phyloP scores from a whole-genome alignment of 2,888 invertebrate genomes.

The Molanna angustata region DNA sequence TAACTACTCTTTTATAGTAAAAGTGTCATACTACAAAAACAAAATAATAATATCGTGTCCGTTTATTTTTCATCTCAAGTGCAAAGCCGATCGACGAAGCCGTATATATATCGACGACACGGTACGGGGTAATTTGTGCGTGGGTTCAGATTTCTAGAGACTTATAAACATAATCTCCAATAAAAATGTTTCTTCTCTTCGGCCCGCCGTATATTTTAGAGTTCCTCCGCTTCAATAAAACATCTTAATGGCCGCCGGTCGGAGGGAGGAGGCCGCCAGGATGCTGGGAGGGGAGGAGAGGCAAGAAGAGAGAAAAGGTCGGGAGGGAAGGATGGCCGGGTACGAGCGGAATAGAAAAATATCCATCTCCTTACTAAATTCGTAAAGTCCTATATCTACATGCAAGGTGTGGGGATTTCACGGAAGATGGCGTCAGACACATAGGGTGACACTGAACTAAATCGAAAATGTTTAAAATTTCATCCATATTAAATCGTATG shows the following conservation, averaged over 20 bases:
- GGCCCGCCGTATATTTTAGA: not conserved
- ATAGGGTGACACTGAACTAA: not conserved
- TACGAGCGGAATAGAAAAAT: slow-evolving; percentile 15
- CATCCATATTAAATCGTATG: no score
- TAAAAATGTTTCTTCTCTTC: slow-evolving; percentile 17
- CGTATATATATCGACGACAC: no score
- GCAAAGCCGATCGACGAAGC: no score
- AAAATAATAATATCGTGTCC: no score
- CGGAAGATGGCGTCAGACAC: not conserved
- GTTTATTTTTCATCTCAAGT: no score
- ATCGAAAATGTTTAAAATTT: no score
- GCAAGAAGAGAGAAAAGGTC: no score
- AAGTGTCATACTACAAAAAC: no score
- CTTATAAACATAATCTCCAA: slow-evolving; percentile 5
- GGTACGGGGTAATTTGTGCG: no score
- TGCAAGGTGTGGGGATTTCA: not conserved
- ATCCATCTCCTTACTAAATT: slow-evolving; percentile 22
- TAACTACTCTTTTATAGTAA: no score
- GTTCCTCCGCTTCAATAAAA: slow-evolving; percentile 19
- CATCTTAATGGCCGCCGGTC: slow-evolving; percentile 14
- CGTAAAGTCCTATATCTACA: slow-evolving; percentile 26
- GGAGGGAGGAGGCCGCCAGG: not conserved
- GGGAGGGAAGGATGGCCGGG: no score
- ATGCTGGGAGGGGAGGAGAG: no score
- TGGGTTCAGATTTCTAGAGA: not conserved